These are phyloP conservation scores for Oopsacas minuta DNA, from an alignment of 37 sponge, comb jelly and placozoan genomes.

Conservation along the genomic window DNA sequence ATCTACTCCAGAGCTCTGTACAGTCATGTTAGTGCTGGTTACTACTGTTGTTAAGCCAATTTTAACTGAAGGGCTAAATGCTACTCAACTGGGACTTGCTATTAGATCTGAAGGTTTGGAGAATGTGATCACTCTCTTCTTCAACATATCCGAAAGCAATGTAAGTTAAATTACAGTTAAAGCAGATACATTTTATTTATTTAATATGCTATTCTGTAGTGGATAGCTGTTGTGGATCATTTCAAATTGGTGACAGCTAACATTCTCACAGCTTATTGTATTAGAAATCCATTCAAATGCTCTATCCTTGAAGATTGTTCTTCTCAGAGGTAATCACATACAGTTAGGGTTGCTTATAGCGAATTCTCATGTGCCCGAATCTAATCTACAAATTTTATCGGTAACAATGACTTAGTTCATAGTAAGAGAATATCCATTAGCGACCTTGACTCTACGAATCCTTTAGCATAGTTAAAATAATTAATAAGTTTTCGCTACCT, in stretches of 20 bases:
- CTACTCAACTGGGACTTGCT: neutral
- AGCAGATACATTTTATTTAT: neutral
- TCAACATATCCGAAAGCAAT: neutral
- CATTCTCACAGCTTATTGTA: conserved; percentile 2
- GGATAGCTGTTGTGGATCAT: neutral
- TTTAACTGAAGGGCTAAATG: neutral
- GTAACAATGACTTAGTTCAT: too few relatives aligned
- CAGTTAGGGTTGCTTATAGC: too few relatives aligned
- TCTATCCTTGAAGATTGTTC: neutral
- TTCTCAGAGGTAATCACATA: neutral
- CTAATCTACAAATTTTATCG: too few relatives aligned
- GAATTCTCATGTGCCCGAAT: too few relatives aligned
- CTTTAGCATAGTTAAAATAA: too few relatives aligned
- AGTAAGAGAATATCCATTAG: too few relatives aligned
- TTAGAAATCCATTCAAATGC: neutral
- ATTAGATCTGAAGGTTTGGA: neutral
- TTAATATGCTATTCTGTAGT: neutral
- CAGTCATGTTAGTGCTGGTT: neutral
- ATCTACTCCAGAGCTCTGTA: neutral
- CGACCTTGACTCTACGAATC: too few relatives aligned
- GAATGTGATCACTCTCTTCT: neutral
- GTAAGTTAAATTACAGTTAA: neutral
- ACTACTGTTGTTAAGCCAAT: neutral
- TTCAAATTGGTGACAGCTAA: neutral
- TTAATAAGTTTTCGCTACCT: too few relatives aligned